phyloP scores from a whole-genome alignment of 2,113 vertebrate species.

The Melanocharis versteri region DNA sequence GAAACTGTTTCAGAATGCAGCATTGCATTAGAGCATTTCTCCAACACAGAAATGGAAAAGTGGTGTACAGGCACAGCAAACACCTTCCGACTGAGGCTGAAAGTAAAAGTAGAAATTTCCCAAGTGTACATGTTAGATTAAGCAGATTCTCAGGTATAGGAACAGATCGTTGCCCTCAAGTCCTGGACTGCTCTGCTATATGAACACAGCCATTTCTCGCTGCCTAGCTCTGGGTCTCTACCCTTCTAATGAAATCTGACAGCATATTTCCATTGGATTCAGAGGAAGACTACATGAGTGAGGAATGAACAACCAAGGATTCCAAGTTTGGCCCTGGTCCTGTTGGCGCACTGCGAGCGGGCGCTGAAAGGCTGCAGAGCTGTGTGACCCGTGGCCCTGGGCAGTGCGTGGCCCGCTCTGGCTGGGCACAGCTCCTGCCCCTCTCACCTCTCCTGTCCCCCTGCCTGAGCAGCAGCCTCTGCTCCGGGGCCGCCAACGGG shows the following conservation, averaged over 20 bases:
- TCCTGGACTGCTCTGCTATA: background rate
- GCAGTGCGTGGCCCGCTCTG: fast-evolving
- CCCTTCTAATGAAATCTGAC: background rate
- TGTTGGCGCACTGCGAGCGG: fast-evolving
- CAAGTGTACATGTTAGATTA: background rate
- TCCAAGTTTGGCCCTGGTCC: background rate
- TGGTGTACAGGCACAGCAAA: background rate
- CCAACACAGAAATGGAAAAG: background rate
- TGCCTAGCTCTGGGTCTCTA: background rate
- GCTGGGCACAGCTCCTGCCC: background rate
- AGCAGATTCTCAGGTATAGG: background rate
- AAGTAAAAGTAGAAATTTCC: background rate
- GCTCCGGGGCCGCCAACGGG: fast-evolving
- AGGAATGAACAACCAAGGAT: background rate
- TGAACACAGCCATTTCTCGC: background rate
- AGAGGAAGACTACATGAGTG: background rate
- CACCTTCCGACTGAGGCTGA: background rate
- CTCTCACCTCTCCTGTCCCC: background rate
- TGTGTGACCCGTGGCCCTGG: fast-evolving
- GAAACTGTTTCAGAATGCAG: background rate
- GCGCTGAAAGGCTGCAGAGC: background rate
- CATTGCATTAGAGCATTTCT: background rate
- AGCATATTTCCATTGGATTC: background rate
- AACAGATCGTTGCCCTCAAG: background rate
- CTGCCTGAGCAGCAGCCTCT: background rate